phyloP scores from a whole-genome alignment of 2,888 invertebrate genomes.

The Odontocolon sp. region DNA sequence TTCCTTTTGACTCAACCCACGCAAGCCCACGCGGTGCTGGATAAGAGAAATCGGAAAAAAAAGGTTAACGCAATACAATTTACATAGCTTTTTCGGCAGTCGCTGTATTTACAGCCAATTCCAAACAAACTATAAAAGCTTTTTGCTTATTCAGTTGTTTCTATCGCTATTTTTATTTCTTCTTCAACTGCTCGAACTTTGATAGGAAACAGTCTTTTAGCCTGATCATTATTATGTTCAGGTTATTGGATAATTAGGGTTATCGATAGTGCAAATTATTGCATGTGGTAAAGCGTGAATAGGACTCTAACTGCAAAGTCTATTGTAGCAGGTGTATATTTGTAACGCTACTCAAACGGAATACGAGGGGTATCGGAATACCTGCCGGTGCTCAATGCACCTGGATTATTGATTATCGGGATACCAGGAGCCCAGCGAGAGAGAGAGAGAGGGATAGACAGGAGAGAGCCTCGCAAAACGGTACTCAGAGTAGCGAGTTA shows the following conservation, averaged over 20 bases:
- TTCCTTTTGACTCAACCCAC: neutral
- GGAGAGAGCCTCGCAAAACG: constrained; percentile 18
- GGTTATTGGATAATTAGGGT: neutral
- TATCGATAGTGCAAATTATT: neutral
- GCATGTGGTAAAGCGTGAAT: neutral
- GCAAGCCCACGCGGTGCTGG: neutral
- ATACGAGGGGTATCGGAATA: constrained; percentile 37
- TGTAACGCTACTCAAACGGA: constrained; percentile 5
- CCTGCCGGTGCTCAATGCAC: constrained; percentile 46
- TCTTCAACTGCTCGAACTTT: too few species aligned
- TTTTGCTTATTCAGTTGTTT: neutral
- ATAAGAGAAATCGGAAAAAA: neutral
- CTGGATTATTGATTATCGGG: constrained; percentile 64
- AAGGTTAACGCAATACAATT: neutral
- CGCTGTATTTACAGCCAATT: neutral
- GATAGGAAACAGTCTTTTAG: too few species aligned
- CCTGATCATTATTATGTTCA: neutral
- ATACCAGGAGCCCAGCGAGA: constrained; percentile 1
- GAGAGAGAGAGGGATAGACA: too few species aligned
- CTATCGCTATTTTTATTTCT: neutral
- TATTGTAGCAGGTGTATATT: neutral
- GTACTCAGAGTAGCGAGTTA: constrained; percentile 18
- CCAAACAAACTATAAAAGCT: neutral
- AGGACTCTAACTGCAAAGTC: too few species aligned
- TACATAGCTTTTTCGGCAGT: neutral